Conservation (phyloP, 2,113 vertebrate genomes). For the Coturnix japonica region DNA sequence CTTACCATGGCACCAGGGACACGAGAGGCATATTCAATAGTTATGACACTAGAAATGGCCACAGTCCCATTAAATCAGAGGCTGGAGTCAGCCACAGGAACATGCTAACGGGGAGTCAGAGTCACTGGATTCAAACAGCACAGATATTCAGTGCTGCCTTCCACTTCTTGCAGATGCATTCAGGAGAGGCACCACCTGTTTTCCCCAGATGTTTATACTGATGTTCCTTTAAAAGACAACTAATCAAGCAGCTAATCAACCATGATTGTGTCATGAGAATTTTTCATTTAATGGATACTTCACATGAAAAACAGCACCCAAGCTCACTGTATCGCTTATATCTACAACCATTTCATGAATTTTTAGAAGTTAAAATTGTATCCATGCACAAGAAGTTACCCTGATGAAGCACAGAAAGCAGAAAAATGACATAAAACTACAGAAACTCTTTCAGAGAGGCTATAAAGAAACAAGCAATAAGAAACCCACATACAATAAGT, state of each 20-base stretch:
- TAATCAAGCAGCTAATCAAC: conserved; percentile 46
- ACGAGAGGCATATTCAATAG: background rate
- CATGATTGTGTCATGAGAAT: background rate
- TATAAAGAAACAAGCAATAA: background rate
- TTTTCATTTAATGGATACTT: conserved; percentile 11
- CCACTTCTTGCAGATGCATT: conserved; percentile 11
- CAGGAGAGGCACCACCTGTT: conserved; percentile 28
- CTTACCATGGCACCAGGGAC: background rate
- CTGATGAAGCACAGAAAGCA: background rate
- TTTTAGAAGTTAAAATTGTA: background rate
- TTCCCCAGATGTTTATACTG: conserved; percentile 14
- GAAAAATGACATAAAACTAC: background rate
- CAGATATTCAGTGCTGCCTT: background rate
- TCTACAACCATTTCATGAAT: background rate
- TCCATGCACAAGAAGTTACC: background rate
- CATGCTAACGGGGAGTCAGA: background rate
- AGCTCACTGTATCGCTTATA: background rate
- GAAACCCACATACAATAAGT: background rate
- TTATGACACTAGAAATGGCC: rapidly evolving
- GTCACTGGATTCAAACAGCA: background rate
- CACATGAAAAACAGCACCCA: background rate
- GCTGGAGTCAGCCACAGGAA: background rate
- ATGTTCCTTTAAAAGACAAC: background rate
- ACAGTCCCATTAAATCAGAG: background rate
- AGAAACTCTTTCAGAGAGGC: background rate